These are phyloP conservation scores for Rhysida immarginata DNA, from an alignment of 1,140 invertebrate species.

Conservation along the genomic window DNA sequence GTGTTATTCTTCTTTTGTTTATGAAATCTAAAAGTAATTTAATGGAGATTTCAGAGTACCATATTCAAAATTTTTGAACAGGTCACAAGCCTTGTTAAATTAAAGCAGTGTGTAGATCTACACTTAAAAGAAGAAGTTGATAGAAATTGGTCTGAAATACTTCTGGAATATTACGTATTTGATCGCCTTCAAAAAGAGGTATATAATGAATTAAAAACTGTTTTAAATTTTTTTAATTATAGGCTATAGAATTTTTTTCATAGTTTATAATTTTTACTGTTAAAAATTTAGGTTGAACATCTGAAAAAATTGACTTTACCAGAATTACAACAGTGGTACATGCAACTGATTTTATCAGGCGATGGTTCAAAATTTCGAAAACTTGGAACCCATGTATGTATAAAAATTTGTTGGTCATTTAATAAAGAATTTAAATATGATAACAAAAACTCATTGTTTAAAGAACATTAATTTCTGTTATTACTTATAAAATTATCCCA, in stretches of 20 bases:
- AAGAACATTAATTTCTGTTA: not conserved
- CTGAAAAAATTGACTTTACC: constrained; percentile 8
- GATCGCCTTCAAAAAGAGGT: constrained; percentile 15
- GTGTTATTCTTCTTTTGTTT: too few species aligned
- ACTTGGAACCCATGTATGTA: constrained; percentile 6
- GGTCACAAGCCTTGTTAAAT: constrained; percentile 42
- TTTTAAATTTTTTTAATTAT: not conserved
- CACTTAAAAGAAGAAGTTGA: constrained; percentile 54
- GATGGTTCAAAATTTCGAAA: constrained; percentile 4
- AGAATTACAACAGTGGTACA: constrained; percentile 6
- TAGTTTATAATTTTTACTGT: not conserved
- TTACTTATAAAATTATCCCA: not conserved
- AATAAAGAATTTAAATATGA: too few species aligned
- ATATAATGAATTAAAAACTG: not conserved
- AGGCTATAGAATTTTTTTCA: too few species aligned
- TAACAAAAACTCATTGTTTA: too few species aligned
- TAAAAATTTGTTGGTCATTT: too few species aligned
- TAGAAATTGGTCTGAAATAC: constrained; percentile 21
- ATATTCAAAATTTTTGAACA: too few species aligned
- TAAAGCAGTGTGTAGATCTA: constrained; percentile 52
- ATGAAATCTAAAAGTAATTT: too few species aligned
- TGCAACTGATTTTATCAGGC: not conserved
- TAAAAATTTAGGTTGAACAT: constrained; percentile 8
- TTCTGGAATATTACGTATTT: constrained; percentile 14
- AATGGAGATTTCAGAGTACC: too few species aligned